phyloP scores from a whole-genome alignment of 2,113 vertebrate genomes.

The Harpagus bidentatus region DNA sequence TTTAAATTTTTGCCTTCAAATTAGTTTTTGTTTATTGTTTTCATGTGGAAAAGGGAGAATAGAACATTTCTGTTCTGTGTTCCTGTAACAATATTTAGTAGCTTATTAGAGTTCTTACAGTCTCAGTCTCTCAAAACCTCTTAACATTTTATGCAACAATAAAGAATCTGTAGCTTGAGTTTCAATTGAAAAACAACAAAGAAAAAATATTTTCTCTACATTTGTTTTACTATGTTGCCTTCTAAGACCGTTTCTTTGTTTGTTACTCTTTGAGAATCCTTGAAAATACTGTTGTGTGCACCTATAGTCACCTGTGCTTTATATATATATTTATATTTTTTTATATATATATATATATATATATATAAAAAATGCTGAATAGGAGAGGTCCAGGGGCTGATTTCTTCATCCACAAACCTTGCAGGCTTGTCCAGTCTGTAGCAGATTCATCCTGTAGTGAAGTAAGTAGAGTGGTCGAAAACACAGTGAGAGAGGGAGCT shows the following conservation, averaged over 20 bases:
- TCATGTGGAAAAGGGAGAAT: neutral
- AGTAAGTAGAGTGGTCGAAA: neutral
- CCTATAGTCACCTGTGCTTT: neutral
- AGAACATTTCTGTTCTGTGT: neutral
- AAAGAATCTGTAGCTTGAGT: neutral
- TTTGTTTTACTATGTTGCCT: neutral
- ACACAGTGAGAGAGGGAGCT: neutral
- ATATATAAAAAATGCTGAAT: neutral
- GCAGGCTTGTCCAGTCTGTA: neutral
- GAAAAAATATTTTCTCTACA: neutral
- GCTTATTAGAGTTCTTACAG: neutral
- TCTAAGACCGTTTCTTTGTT: neutral
- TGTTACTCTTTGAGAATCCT: neutral
- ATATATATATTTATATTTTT: no score
- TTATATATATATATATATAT: neutral
- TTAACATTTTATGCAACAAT: neutral
- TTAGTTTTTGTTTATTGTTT: neutral
- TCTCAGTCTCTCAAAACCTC: neutral
- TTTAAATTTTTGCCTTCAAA: neutral
- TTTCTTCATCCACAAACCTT: neutral
- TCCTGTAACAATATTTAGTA: neutral
- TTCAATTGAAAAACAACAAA: neutral
- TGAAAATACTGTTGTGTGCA: neutral
- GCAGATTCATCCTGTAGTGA: neutral
- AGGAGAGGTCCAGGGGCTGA: neutral